Percentiles rank a stretch among this genome's conserved stretches.
These are phyloP conservation scores for Mustelus asterias DNA, from an alignment of 2,113 vertebrate species.

Conservation along the genomic window DNA sequence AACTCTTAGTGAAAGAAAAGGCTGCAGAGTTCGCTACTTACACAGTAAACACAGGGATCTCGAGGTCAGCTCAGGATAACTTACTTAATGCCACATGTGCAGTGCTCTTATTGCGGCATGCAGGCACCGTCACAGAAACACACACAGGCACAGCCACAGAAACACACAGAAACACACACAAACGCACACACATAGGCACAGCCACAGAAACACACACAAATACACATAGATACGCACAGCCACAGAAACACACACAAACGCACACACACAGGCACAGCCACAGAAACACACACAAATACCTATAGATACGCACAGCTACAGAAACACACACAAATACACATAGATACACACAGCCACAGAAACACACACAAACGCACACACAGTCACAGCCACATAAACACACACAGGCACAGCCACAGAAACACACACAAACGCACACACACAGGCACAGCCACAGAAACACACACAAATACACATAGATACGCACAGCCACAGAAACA, in stretches of 20 bases:
- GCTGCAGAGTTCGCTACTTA: background rate
- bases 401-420: background rate
- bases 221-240: too few relatives aligned
- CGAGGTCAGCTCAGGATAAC: slow-evolving; percentile 2
- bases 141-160: background rate
- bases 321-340: background rate
- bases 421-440: background rate
- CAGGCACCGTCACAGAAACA: background rate
- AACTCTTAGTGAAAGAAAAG: background rate
- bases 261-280: background rate
- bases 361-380: too few relatives aligned
- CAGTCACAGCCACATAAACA: too few relatives aligned
- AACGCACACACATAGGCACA: background rate
- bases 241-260: background rate
- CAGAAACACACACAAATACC: background rate
- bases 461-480: background rate
- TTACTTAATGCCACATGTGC: slow-evolving; percentile 8
- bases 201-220: background rate
- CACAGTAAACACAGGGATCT: background rate
- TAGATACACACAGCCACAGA: background rate
- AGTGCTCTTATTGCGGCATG: background rate
- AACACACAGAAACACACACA: background rate
- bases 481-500: too few relatives aligned
- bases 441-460: background rate
- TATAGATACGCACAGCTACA: too few relatives aligned